phyloP scores from a whole-genome alignment of 2,888 invertebrate species.

The Gibbula magus region DNA sequence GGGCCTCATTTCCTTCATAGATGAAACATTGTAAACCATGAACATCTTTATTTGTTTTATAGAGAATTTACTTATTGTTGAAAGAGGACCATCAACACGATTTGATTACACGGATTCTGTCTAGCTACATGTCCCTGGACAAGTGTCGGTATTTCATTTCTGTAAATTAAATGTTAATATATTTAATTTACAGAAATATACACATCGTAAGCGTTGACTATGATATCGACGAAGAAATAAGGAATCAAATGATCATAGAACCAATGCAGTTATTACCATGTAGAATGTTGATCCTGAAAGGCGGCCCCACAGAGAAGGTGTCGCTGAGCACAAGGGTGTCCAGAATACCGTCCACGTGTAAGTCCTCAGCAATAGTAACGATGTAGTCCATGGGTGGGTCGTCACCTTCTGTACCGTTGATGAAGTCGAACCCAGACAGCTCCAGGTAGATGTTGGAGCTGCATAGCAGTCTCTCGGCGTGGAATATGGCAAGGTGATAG shows the following conservation, averaged over 20 bases:
- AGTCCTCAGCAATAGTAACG: constrained; percentile 57
- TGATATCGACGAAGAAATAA: too few relatives aligned
- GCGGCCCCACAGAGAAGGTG: constrained; percentile 58
- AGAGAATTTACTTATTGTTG: too few relatives aligned
- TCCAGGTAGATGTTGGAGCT: constrained; percentile 58
- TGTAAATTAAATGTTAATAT: too few relatives aligned
- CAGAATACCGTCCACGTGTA: constrained; percentile 59
- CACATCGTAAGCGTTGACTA: too few relatives aligned
- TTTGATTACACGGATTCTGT: too few relatives aligned
- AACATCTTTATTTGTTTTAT: too few relatives aligned
- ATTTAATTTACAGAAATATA: too few relatives aligned
- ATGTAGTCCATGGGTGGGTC: constrained; percentile 56
- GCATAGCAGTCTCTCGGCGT: constrained; percentile 59
- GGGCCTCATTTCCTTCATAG: not conserved
- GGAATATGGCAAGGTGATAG: constrained; percentile 54
- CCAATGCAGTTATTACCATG: not conserved
- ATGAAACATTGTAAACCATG: not conserved
- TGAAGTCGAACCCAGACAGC: constrained; percentile 54
- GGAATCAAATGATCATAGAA: too few relatives aligned
- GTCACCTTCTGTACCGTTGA: constrained; percentile 43
- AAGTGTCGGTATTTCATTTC: too few relatives aligned
- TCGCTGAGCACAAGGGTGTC: constrained; percentile 56
- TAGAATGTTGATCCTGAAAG: constrained; percentile 41
- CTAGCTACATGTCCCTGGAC: too few relatives aligned
- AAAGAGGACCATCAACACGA: too few relatives aligned